A percentile compares a stretch with the other conserved stretches of the same genome.
These are phyloP conservation scores for Aphrophora alni DNA, from an alignment of 2,888 invertebrate genomes.

Conservation along the genomic window DNA sequence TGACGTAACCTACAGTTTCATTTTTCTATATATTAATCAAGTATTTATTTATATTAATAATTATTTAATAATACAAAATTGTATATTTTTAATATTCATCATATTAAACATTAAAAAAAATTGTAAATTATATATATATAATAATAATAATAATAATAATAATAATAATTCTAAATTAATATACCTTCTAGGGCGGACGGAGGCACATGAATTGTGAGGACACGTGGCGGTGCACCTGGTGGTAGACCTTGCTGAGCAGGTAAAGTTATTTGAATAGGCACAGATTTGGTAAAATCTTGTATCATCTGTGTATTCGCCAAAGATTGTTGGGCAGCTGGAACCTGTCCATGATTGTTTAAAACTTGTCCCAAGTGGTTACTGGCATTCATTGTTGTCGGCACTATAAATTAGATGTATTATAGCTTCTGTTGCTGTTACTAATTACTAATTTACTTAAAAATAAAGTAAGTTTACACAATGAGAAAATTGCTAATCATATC, in stretches of 20 bases:
- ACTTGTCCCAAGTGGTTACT: not conserved
- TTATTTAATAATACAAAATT: no score
- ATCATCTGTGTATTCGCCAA: not conserved
- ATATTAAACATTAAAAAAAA: no score
- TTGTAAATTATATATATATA: no score
- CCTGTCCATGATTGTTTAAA: not conserved
- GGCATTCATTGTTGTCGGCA: not conserved
- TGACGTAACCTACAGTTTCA: no score
- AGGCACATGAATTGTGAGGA: constrained; percentile 90
- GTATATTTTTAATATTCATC: no score
- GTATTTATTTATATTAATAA: no score
- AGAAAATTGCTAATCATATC: no score
- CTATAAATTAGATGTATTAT: constrained; percentile 11
- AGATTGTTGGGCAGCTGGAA: not conserved
- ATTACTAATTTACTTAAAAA: constrained; percentile 25
- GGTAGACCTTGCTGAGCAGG: constrained; percentile 76
- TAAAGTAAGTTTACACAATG: no score
- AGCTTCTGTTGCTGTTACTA: constrained; percentile 50
- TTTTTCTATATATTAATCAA: no score
- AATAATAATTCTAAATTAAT: no score
- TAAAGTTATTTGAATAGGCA: constrained; percentile 73
- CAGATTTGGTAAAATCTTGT: constrained; percentile 52
- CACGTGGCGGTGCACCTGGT: constrained; percentile 70
- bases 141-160: no score
- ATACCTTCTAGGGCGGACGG: constrained; percentile 81